Evolutionary conservation across 2,888 invertebrate genomes (phyloP).

Genomic region (Monopis laevigella): DNA sequence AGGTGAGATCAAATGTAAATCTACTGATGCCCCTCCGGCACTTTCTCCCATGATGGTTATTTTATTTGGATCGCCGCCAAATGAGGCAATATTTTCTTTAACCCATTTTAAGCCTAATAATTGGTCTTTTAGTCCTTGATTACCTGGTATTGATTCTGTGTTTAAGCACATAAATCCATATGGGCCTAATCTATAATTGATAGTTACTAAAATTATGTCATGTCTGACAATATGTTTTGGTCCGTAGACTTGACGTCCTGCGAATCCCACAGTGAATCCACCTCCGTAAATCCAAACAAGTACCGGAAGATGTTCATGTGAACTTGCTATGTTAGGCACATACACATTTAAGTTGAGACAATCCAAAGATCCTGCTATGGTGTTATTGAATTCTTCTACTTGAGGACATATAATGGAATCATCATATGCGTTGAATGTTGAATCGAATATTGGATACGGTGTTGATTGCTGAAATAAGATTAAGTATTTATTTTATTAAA

Average conservation of each 20-base stretch:
- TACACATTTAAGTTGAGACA: slow-evolving; percentile 75
- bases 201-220: slow-evolving; percentile 34
- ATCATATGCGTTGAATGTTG: slow-evolving; percentile 28
- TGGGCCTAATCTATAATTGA: slow-evolving; percentile 39
- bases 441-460: slow-evolving; percentile 19
- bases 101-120: slow-evolving; percentile 36
- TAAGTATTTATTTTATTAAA: slow-evolving; percentile 22
- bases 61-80: slow-evolving; percentile 35
- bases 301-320: slow-evolving; percentile 28
- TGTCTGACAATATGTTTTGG: slow-evolving; percentile 33
- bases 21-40: slow-evolving; percentile 32
- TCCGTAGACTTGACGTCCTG: slow-evolving; percentile 25
- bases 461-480: slow-evolving; percentile 18
- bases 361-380: slow-evolving; percentile 51
- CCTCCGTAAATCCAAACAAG: slow-evolving; percentile 48
- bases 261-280: slow-evolving; percentile 33
- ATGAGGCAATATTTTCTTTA: slow-evolving; percentile 34
- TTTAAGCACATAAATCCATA: slow-evolving; percentile 44
- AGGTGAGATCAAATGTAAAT: slow-evolving; percentile 43
- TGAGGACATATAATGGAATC: slow-evolving; percentile 46
- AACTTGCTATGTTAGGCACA: slow-evolving; percentile 39
- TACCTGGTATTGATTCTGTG: slow-evolving; percentile 32
- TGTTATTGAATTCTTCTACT: slow-evolving; percentile 25
- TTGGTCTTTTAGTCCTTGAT: slow-evolving; percentile 44
- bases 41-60: slow-evolving; percentile 40